Evolutionary conservation across 1,140 invertebrate genomes (phyloP), one percentile per base, ranked within the genome.

Genomic region (Ostrea denselamellosa): DNA sequence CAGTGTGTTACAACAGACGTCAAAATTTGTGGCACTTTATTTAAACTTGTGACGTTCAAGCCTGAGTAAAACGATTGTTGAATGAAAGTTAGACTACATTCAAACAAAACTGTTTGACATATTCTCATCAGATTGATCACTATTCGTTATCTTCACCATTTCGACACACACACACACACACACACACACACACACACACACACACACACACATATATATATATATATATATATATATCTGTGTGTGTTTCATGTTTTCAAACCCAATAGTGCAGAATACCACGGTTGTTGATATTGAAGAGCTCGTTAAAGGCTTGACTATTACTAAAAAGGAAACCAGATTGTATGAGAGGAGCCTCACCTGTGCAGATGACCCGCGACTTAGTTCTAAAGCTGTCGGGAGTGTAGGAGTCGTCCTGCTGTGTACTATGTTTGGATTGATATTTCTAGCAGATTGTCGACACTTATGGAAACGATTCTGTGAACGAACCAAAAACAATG

Each of bases 281-380:
- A 62, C 56, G 17, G 1, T 14, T 19, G 19, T 62, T 5, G n/a
- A 62, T n/a, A 77, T 77, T 17, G 68, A 85, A 19, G 52, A 85
- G 8, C 1, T 85, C 3, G 22, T 19, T 7, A 22, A 56, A 14
- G 52, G 58, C 3, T 8, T 85, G 22, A 54, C 83, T 12, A 53
- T 85, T 28, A 8, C 34, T 25, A 85, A 85, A 17, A 85, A 54
- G 14, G 22, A 19, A 19, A 58, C 52, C 12, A 53, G 22, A 28
- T 10, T 53, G 0, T 22, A 56, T 22, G 25, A 17, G 17, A 52
- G 83, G 5, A 85, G 58, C 22, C 83, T 85, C 3, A 85, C 2
- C 0, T 22, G 83, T 56, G 83, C 22, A n/a, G 54, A 85, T 56
- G 83, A 85, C 22, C 8, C 83, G 22, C 83, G 83, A 9, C 83